phyloP scores from a whole-genome alignment of 2,888 invertebrate genomes.

The Parochlus steinenii region DNA sequence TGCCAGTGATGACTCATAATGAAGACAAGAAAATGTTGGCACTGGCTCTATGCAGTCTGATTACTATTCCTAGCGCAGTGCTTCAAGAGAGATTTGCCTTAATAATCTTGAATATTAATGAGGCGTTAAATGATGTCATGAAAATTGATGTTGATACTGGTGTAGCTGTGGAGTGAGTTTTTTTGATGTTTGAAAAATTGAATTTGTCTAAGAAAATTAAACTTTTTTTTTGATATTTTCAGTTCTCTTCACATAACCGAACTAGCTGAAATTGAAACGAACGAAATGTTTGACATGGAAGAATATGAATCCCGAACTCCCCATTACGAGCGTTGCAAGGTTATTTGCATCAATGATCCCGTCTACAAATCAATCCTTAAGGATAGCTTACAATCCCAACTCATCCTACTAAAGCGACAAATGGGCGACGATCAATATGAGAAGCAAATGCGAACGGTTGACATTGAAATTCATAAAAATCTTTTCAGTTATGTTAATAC shows the following conservation, averaged over 20 bases:
- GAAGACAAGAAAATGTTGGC: slow-evolving; percentile 72
- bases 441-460: slow-evolving; percentile 53
- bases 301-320: slow-evolving; percentile 44
- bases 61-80: slow-evolving; percentile 49
- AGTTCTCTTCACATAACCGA: slow-evolving; percentile 32
- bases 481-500: slow-evolving; percentile 10
- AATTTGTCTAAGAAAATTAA: slow-evolving; percentile 1
- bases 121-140: slow-evolving; percentile 65
- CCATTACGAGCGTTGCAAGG: slow-evolving; percentile 52
- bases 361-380: slow-evolving; percentile 62
- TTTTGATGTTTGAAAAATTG: neutral
- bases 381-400: slow-evolving; percentile 51
- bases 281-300: slow-evolving; percentile 25
- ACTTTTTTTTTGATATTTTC: slow-evolving; percentile 15
- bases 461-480: slow-evolving; percentile 39
- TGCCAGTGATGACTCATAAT: slow-evolving; percentile 58
- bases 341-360: slow-evolving; percentile 53
- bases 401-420: slow-evolving; percentile 50
- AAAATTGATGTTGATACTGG: slow-evolving; percentile 50
- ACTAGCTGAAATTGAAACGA: slow-evolving; percentile 25
- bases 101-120: slow-evolving; percentile 55
- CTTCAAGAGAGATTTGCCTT: slow-evolving; percentile 55
- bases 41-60: slow-evolving; percentile 43
- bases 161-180: slow-evolving; percentile 37
- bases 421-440: slow-evolving; percentile 63